These are phyloP conservation scores for Dryas iulia DNA, from an alignment of 1,140 invertebrate genomes.

Conservation along the genomic window DNA sequence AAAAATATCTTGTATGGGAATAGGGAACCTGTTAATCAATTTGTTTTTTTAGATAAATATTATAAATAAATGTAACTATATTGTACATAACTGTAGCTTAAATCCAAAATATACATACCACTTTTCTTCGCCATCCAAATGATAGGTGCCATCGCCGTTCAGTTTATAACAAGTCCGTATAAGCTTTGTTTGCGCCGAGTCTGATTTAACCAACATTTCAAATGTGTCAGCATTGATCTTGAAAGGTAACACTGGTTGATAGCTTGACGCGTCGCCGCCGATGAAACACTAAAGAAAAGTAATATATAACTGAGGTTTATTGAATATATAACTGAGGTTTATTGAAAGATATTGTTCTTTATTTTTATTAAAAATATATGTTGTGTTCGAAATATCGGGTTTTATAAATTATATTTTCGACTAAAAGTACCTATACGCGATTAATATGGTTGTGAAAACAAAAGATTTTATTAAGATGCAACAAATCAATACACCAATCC, in stretches of 20 bases:
- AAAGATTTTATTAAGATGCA: too few relatives aligned
- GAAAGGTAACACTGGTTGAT: conserved; percentile 65
- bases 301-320: not conserved
- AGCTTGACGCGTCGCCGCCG: conserved; percentile 59
- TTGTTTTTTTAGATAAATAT: too few relatives aligned
- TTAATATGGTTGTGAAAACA: too few relatives aligned
- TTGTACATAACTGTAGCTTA: not conserved
- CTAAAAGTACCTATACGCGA: too few relatives aligned
- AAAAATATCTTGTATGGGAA: too few relatives aligned
- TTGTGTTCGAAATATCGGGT: too few relatives aligned
- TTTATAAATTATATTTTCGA: too few relatives aligned
- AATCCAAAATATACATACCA: conserved; percentile 53
- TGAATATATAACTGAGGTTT: not conserved
- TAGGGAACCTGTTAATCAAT: too few relatives aligned
- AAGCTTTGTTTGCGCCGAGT: conserved; percentile 55
- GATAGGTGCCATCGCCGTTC: conserved; percentile 50
- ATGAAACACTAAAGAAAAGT: conserved; percentile 56
- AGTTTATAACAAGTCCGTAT: conserved; percentile 56
- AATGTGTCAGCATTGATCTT: conserved; percentile 54
- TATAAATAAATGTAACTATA: not conserved
- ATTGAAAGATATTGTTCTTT: not conserved
- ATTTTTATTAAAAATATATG: too few relatives aligned
- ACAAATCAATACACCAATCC: too few relatives aligned
- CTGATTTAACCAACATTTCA: conserved; percentile 57
- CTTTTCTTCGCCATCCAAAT: conserved; percentile 63